Evolutionary conservation across 1,140 invertebrate species (phyloP).

Genomic region (Battus philenor): DNA sequence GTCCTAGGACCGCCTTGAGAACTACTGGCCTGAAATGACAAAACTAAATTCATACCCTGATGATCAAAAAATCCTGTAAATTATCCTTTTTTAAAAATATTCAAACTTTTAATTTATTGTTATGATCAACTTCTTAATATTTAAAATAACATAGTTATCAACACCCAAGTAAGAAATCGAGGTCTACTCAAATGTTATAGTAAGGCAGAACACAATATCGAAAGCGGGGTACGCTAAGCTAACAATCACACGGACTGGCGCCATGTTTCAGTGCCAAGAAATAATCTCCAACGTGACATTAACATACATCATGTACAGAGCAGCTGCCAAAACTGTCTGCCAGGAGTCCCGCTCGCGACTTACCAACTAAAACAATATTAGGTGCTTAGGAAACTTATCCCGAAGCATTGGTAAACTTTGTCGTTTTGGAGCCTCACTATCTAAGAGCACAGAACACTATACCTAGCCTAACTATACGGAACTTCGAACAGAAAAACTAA

Average conservation of each 20-base stretch:
- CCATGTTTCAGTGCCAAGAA: constrained; percentile 62
- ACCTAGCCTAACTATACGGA: too few relatives aligned
- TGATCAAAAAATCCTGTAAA: too few relatives aligned
- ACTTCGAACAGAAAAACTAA: too few relatives aligned
- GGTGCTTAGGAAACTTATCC: constrained; percentile 51
- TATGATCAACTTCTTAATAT: too few relatives aligned
- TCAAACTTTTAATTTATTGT: too few relatives aligned
- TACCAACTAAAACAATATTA: constrained; percentile 64
- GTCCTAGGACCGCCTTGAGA: too few relatives aligned
- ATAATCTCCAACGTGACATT: constrained; percentile 69
- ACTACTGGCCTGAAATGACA: too few relatives aligned
- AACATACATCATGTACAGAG: constrained; percentile 63
- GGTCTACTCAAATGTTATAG: neutral
- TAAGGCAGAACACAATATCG: constrained; percentile 17
- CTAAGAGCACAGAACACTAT: too few relatives aligned
- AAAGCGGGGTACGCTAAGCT: constrained; percentile 50
- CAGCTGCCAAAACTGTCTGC: constrained; percentile 65
- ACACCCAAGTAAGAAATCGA: too few relatives aligned
- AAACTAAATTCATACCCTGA: too few relatives aligned
- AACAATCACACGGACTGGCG: constrained; percentile 49
- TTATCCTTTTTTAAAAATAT: too few relatives aligned
- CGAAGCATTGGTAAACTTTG: constrained; percentile 18
- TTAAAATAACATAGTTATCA: too few relatives aligned
- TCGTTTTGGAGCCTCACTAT: constrained; percentile 14
- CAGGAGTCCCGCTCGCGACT: constrained; percentile 41